Conservation (phyloP, 1,140 invertebrate genomes). For the Galleria mellonella region DNA sequence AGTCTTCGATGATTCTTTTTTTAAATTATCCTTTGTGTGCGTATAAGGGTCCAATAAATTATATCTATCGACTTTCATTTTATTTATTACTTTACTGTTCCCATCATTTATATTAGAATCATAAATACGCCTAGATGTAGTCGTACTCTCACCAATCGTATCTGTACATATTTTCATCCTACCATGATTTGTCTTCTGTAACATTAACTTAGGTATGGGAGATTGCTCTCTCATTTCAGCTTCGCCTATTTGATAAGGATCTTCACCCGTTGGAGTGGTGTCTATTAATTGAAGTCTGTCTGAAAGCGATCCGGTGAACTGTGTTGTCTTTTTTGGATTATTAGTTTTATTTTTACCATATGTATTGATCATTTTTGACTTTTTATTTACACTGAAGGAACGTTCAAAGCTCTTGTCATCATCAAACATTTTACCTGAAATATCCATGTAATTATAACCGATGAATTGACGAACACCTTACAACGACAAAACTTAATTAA, state of each 20-base stretch:
- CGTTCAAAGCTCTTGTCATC: constrained; percentile 18
- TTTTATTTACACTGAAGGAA: constrained; percentile 47
- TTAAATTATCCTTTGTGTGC: constrained; percentile 17
- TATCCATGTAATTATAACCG: background rate
- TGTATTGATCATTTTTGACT: constrained; percentile 54
- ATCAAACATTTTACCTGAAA: constrained; percentile 22
- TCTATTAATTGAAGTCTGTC: constrained; percentile 55
- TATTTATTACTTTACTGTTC: constrained; percentile 11
- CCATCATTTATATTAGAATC: constrained; percentile 23
- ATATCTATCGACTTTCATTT: constrained; percentile 18
- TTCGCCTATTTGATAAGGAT: constrained; percentile 59
- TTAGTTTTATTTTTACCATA: constrained; percentile 38
- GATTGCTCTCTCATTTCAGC: constrained; percentile 61
- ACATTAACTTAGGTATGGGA: constrained; percentile 57
- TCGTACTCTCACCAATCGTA: constrained; percentile 6
- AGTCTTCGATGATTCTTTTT: constrained; percentile 18
- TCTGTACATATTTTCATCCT: constrained; percentile 37
- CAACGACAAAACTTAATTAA: background rate
- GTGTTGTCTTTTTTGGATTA: constrained; percentile 25
- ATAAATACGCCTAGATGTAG: constrained; percentile 29
- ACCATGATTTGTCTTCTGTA: constrained; percentile 54
- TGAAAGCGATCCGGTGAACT: constrained; percentile 48
- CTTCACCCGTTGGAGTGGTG: constrained; percentile 58
- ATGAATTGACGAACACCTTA: background rate
- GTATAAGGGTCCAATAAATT: constrained; percentile 18